These are phyloP conservation scores for Halichoerus grypus DNA, from an alignment of 2,113 vertebrate species.

Conservation along the genomic window DNA sequence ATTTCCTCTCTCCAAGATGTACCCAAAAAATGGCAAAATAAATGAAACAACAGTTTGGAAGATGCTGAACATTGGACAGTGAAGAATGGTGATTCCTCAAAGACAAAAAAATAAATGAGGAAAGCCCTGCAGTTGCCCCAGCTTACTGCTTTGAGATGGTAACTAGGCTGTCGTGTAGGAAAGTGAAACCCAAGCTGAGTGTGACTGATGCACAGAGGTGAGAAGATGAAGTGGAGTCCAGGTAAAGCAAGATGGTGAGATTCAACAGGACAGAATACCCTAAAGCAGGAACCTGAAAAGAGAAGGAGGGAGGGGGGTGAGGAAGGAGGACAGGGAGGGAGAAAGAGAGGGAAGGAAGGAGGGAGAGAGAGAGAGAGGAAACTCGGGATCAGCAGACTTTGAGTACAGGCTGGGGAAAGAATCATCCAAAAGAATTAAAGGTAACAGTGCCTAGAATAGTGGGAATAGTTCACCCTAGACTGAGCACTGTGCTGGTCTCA, in stretches of 20 bases:
- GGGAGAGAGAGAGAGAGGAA: neutral
- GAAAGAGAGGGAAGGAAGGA: fast-evolving
- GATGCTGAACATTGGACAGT: neutral
- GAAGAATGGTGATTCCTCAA: neutral
- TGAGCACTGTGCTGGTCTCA: neutral
- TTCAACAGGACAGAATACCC: neutral
- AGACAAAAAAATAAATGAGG: neutral
- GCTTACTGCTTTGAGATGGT: neutral
- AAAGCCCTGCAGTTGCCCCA: neutral
- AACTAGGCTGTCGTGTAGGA: neutral
- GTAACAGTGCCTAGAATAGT: neutral
- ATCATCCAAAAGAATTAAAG: neutral
- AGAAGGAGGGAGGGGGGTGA: neutral
- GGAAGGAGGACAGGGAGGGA: neutral
- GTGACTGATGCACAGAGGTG: neutral
- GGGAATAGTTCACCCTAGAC: neutral
- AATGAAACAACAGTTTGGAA: neutral
- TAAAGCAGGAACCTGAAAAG: neutral
- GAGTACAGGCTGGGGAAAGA: neutral
- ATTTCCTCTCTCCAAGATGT: neutral
- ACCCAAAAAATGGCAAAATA: neutral
- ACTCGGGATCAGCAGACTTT: neutral
- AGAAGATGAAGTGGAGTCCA: neutral
- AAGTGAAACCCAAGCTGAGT: neutral
- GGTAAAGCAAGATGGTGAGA: neutral